Percentiles rank a stretch among this genome's conserved stretches.
Conservation (phyloP, 1,140 invertebrate genomes). For the Cecropterus lyciades region DNA sequence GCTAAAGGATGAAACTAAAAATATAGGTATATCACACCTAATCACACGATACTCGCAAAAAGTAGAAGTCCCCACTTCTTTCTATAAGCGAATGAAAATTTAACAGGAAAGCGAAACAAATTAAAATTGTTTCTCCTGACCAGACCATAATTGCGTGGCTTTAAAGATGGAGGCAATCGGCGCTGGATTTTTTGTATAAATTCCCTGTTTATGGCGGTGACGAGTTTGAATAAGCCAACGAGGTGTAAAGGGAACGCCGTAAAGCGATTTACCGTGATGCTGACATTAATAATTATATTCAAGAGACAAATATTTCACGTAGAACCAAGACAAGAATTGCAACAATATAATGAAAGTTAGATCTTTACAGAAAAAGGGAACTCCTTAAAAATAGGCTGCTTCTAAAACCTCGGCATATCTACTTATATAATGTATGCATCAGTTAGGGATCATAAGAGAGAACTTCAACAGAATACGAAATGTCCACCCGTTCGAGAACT, state of each 20-base stretch:
- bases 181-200: conserved; percentile 29
- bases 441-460: too few relatives aligned
- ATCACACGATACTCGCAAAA: conserved; percentile 25
- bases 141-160: conserved; percentile 31
- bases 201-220: conserved; percentile 19
- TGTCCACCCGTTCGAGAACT: not conserved
- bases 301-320: not conserved
- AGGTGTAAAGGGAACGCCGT: conserved; percentile 1
- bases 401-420: not conserved
- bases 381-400: not conserved
- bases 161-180: conserved; percentile 26
- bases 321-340: too few relatives aligned
- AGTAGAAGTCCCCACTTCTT: conserved; percentile 9
- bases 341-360: too few relatives aligned
- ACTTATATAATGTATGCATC: not conserved
- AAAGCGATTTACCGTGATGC: too few relatives aligned
- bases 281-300: not conserved
- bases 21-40: too few relatives aligned
- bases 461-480: not conserved
- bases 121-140: conserved; percentile 35
- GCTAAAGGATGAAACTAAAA: too few relatives aligned
- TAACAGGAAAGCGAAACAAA: conserved; percentile 32
- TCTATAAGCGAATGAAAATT: conserved; percentile 39
- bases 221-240: conserved; percentile 16
- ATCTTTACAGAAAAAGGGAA: too few relatives aligned